These are phyloP conservation scores for Holothuria leucospilota DNA, from an alignment of 53 echinoderm and acorn worm genomes.

Conservation along the genomic window DNA sequence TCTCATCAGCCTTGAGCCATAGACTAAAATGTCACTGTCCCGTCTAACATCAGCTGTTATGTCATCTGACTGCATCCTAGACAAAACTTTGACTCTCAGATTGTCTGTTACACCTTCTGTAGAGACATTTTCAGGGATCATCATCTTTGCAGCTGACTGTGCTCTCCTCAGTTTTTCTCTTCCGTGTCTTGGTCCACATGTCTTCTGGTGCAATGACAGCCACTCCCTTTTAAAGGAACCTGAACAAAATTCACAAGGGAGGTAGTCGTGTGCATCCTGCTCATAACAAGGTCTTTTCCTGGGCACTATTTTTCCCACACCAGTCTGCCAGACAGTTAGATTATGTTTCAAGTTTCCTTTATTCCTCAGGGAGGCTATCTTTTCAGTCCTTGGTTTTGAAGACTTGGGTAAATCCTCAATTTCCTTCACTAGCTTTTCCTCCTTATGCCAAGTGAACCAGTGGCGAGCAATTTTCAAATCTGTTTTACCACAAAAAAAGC, in stretches of 20 bases:
- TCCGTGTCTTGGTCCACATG: constrained; percentile 33
- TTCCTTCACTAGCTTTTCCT: constrained; percentile 10
- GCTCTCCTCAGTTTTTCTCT: constrained; percentile 16
- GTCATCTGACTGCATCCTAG: constrained; percentile 42
- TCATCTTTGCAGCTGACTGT: constrained; percentile 49
- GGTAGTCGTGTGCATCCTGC: constrained; percentile 28
- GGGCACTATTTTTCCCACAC: constrained; percentile 48
- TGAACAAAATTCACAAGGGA: constrained; percentile 52
- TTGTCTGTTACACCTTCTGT: background rate
- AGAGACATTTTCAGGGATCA: constrained; percentile 44
- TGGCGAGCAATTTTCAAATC: constrained; percentile 39
- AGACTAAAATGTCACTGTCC: constrained; percentile 29
- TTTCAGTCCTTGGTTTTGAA: background rate
- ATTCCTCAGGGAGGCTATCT: constrained; percentile 18
- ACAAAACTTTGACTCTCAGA: background rate
- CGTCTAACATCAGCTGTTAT: constrained; percentile 19
- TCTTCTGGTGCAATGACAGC: constrained; percentile 47
- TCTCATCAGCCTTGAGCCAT: constrained; percentile 18
- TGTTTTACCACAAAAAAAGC: constrained; percentile 34
- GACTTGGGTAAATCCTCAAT: constrained; percentile 9
- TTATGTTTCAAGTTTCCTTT: constrained; percentile 39
- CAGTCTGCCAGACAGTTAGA: constrained; percentile 19
- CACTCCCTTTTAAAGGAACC: constrained; percentile 45
- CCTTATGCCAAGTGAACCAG: constrained; percentile 37
- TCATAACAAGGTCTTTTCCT: constrained; percentile 35